Percentiles rank a stretch among this genome's conserved stretches.
Evolutionary conservation across 2,888 invertebrate genomes (phyloP).

Genomic region (Allolobophora icterica): DNA sequence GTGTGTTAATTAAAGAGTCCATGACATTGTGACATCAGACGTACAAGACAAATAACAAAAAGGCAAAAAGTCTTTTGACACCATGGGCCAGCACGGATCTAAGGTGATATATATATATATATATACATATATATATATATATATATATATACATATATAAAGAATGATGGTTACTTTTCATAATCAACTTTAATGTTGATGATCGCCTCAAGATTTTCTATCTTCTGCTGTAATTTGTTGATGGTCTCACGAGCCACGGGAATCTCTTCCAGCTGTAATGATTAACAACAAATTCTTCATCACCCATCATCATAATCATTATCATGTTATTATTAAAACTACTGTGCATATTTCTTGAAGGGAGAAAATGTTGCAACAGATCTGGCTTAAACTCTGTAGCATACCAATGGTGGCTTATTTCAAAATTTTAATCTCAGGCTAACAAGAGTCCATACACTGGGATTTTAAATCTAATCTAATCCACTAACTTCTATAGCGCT

Average conservation of each 20-base stretch:
- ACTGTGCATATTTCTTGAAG: not conserved
- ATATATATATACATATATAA: not conserved
- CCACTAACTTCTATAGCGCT: too few relatives aligned
- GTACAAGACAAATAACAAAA: too few relatives aligned
- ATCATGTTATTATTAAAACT: not conserved
- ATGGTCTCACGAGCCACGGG: conserved; percentile 77
- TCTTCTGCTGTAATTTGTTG: conserved; percentile 79
- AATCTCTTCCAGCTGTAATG: conserved; percentile 72
- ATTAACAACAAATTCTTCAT: not conserved
- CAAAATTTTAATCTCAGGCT: too few relatives aligned
- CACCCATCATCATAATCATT: not conserved
- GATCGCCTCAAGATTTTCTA: conserved; percentile 83
- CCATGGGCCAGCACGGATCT: too few relatives aligned
- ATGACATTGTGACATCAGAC: too few relatives aligned
- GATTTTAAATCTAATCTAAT: too few relatives aligned
- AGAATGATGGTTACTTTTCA: conserved; percentile 73
- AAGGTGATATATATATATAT: not conserved
- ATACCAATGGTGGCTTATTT: too few relatives aligned
- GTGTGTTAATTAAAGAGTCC: too few relatives aligned
- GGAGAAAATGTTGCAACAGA: not conserved
- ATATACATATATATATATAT: too few relatives aligned
- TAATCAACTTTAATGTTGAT: conserved; percentile 75
- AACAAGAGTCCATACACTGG: too few relatives aligned
- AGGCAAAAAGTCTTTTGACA: too few relatives aligned
- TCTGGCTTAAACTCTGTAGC: too few relatives aligned